Evolutionary conservation across 1,140 invertebrate species (phyloP).

Genomic region (Micrasema minimum): DNA sequence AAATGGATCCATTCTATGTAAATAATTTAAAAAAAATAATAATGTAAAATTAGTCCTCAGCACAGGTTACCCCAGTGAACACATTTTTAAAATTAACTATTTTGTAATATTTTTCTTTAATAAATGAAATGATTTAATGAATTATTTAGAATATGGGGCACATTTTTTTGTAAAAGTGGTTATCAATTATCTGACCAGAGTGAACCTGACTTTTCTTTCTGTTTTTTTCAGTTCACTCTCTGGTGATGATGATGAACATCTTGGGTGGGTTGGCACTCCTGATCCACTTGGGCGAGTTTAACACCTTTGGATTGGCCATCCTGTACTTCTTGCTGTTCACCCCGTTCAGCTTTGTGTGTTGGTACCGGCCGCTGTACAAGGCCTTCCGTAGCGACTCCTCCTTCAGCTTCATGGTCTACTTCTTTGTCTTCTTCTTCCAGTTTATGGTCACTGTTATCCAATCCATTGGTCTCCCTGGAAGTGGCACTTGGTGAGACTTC

Average conservation of each 20-base stretch:
- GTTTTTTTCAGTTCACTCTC: conserved; percentile 83
- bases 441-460: conserved; percentile 89
- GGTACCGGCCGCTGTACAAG: conserved; percentile 82
- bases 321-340: conserved; percentile 93
- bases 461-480: conserved; percentile 83
- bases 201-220: too few relatives aligned
- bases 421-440: conserved; percentile 99
- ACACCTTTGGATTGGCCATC: conserved; percentile 89
- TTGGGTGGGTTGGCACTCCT: conserved; percentile 83
- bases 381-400: conserved; percentile 93
- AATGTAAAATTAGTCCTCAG: too few relatives aligned
- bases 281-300: conserved; percentile 71
- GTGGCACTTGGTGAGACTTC: conserved; percentile 82
- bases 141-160: too few relatives aligned
- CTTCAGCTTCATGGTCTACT: conserved; percentile 99
- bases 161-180: too few relatives aligned
- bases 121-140: too few relatives aligned
- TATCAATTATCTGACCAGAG: too few relatives aligned
- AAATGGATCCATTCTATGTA: too few relatives aligned
- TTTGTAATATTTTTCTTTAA: too few relatives aligned
- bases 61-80: too few relatives aligned
- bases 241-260: conserved; percentile 87
- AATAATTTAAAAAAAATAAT: too few relatives aligned
- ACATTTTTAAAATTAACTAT: too few relatives aligned
- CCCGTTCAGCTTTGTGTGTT: conserved; percentile 97